These are phyloP conservation scores for Hoplostethus mediterraneus DNA, from an alignment of 2,797 vertebrate species.

Conservation along the genomic window DNA sequence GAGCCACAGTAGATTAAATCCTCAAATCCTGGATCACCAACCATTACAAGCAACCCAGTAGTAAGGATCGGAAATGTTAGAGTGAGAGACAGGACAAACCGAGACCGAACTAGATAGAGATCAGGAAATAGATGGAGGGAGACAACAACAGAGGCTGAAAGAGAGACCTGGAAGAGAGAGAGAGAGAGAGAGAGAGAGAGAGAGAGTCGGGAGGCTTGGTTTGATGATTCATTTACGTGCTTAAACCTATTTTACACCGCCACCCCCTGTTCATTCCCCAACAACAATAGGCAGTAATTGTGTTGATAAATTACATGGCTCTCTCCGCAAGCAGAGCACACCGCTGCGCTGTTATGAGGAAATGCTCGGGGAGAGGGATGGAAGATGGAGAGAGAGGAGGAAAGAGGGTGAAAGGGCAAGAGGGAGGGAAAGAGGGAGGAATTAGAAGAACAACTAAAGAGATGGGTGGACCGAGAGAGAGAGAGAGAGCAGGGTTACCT, in stretches of 20 bases:
- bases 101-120: too few relatives aligned
- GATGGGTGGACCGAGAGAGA: neutral
- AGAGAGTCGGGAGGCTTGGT: conserved; percentile 20
- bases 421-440: neutral
- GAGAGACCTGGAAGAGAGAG: conserved; percentile 13
- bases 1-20: neutral
- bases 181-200: conserved; percentile 4
- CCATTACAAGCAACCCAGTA: conserved; percentile 14
- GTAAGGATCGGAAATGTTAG: conserved; percentile 39
- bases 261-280: conserved; percentile 57
- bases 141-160: conserved; percentile 8
- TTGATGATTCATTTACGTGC: conserved; percentile 71
- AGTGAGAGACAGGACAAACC: neutral
- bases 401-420: neutral
- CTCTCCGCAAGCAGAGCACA: conserved; percentile 36
- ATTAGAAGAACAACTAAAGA: neutral
- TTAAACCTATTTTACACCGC: conserved; percentile 71
- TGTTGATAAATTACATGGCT: conserved; percentile 72
- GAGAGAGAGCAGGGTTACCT: neutral
- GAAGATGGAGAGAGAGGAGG: neutral
- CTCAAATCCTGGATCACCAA: conserved; percentile 2
- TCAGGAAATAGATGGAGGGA: too few relatives aligned
- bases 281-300: conserved; percentile 73
- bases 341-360: conserved; percentile 38
- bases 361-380: conserved; percentile 27